Base-by-base conservation (phyloP, 2,888 invertebrate species). In the Hydropsyche betteni region DNA sequence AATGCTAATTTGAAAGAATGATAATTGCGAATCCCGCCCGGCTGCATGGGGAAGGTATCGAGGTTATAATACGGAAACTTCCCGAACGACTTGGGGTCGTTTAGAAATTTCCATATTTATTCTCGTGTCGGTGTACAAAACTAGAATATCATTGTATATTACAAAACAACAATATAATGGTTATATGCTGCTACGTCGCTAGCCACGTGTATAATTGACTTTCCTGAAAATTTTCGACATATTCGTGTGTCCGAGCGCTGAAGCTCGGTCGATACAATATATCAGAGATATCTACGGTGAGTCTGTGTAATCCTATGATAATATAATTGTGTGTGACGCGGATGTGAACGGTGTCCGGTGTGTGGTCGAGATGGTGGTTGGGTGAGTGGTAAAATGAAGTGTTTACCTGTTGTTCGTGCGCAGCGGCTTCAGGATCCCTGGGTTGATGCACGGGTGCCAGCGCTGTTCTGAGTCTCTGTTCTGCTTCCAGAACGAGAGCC, bases 371-470 rank as follows among this genome's bases (percentile, higher is more conserved):
- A 14, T 55, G 44, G 33, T 64, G 24, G 44, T 44, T 44, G 44
- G 8, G 6, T 12, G 58, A 16, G 58, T 16, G 33, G 16, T 58
- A 58, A 16, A 24, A 58, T 68, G 7, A 24, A 24, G 16, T 69
- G 44, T 61, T 74, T 68, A 96, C 96, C 93, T 95, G 94, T 89
- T 95, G 95, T 83, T 95, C 94, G 83, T 90, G 89, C 80, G 91
- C 87, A 81, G 94, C 94, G 81, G 91, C 92, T 81, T 95, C 94
- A 81, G 93, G 90, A 84, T 96, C 94, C 81, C 92, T 91, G 78
- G 94, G 93, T 83, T 92, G 88, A 86, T 94, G 94, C 81, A 93
- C 92, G 77, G 96, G 95, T 82, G 94, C 93, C 84, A 94, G 90
- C 69, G 94, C 92, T 77, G 92, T 89, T 78, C 96, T 90, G 83